Evolutionary conservation across 2,888 invertebrate genomes (phyloP).

Genomic region (Scaptomyza caliginosa): DNA sequence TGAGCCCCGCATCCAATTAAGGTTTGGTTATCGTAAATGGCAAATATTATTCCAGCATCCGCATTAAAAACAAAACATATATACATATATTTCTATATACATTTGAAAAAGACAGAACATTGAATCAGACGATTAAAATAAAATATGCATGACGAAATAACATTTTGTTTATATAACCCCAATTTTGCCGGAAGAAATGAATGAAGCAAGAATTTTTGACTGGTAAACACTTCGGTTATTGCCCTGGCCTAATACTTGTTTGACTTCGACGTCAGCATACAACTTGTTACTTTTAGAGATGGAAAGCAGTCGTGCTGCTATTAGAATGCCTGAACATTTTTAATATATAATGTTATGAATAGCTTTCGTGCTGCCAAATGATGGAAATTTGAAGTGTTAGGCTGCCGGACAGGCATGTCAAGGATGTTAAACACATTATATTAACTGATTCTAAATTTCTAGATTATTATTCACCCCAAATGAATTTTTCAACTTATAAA

Average conservation of each 20-base stretch:
- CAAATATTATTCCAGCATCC: slow-evolving; percentile 34
- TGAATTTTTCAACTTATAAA: too few species aligned
- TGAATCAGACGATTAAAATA: slow-evolving; percentile 23
- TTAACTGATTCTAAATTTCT: too few species aligned
- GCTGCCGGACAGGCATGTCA: too few species aligned
- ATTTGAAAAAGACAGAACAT: slow-evolving; percentile 26
- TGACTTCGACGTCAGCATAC: slow-evolving; percentile 2
- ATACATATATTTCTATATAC: slow-evolving; percentile 15
- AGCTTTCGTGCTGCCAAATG: neutral
- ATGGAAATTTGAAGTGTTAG: too few species aligned
- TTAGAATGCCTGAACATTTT: neutral
- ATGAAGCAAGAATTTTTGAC: slow-evolving; percentile 16
- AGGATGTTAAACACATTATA: too few species aligned
- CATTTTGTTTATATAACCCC: slow-evolving; percentile 11
- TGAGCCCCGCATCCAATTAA: slow-evolving; percentile 44
- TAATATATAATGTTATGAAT: too few species aligned
- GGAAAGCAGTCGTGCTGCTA: slow-evolving; percentile 9
- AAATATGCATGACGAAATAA: slow-evolving; percentile 48
- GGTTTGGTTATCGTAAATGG: slow-evolving; percentile 25
- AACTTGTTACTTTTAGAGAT: slow-evolving; percentile 24
- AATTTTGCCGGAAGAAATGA: slow-evolving; percentile 47
- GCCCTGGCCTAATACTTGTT: slow-evolving; percentile 26
- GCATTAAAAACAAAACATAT: slow-evolving; percentile 30
- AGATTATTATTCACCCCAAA: too few species aligned
- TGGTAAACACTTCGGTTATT: slow-evolving; percentile 46